These are phyloP conservation scores for Mormyrus iriodes DNA, from an alignment of 2,113 vertebrate genomes.

Conservation along the genomic window DNA sequence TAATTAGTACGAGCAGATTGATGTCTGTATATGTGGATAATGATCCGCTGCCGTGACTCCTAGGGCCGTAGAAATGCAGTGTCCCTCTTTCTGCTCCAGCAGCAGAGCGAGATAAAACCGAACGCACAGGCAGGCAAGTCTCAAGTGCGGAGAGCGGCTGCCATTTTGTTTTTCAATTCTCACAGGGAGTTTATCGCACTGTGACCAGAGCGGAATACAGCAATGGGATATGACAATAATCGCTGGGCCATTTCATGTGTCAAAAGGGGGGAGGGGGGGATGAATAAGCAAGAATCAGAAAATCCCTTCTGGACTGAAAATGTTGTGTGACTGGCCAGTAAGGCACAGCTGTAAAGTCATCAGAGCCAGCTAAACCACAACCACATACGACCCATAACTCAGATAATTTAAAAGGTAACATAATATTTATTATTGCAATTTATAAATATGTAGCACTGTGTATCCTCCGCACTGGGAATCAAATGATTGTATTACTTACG, in stretches of 20 bases:
- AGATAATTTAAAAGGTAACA: background rate
- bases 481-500: background rate
- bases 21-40: background rate
- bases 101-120: background rate
- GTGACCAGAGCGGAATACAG: background rate
- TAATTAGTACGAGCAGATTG: background rate
- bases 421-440: background rate
- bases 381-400: background rate
- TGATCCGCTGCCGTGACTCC: background rate
- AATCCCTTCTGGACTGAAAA: background rate
- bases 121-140: background rate
- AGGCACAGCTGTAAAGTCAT: background rate
- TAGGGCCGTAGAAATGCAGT: background rate
- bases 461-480: background rate
- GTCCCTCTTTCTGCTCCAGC: background rate
- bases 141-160: background rate
- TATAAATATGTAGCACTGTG: background rate
- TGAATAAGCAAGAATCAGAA: background rate
- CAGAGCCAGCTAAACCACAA: background rate
- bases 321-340: background rate
- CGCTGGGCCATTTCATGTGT: background rate
- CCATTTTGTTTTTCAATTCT: conserved; percentile 15
- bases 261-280: background rate
- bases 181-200: background rate
- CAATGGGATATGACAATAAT: background rate